Percentiles rank a stretch among this genome's conserved stretches.
Conservation (phyloP, 2,113 vertebrate species). For the Nerophis lumbriciformis region DNA sequence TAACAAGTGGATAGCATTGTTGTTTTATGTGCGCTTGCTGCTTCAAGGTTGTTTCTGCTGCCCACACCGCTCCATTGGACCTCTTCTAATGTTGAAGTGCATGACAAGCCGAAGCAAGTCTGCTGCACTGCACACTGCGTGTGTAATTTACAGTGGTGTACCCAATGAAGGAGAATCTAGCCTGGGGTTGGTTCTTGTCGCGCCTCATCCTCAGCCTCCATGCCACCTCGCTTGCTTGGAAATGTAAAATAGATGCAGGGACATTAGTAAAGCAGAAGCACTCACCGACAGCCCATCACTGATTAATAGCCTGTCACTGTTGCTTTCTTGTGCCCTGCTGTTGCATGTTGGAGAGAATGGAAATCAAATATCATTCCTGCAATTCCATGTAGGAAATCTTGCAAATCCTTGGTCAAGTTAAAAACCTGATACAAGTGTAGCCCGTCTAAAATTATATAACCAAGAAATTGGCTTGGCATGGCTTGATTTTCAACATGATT, state of each 20-base stretch:
- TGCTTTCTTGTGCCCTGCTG: conserved; percentile 16
- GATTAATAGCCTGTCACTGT: conserved; percentile 52
- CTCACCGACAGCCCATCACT: conserved; percentile 17
- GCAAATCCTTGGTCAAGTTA: too few species aligned
- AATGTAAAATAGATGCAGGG: conserved; percentile 15
- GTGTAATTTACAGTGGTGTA: conserved; percentile 13
- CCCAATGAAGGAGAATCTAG: background rate
- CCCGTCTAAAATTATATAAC: too few species aligned
- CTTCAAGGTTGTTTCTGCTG: conserved; percentile 35
- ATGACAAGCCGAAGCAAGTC: conserved; percentile 24
- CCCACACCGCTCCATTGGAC: conserved; percentile 13
- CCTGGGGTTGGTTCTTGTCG: background rate
- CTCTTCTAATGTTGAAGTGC: conserved; percentile 19
- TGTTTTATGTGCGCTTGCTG: conserved; percentile 38
- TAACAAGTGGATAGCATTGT: conserved; percentile 39
- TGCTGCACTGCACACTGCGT: background rate
- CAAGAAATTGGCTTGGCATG: too few species aligned
- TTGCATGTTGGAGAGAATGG: conserved; percentile 27
- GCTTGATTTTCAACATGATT: too few species aligned
- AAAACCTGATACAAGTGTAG: too few species aligned
- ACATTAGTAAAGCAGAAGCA: conserved; percentile 16
- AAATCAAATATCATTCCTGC: conserved; percentile 24
- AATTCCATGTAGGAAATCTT: too few species aligned
- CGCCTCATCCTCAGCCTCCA: background rate
- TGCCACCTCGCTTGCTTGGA: background rate